A percentile compares a stretch with the other conserved stretches of the same genome.
These are phyloP conservation scores for Tetragonula carbonaria DNA, from an alignment of 2,888 invertebrate species.

Conservation along the genomic window DNA sequence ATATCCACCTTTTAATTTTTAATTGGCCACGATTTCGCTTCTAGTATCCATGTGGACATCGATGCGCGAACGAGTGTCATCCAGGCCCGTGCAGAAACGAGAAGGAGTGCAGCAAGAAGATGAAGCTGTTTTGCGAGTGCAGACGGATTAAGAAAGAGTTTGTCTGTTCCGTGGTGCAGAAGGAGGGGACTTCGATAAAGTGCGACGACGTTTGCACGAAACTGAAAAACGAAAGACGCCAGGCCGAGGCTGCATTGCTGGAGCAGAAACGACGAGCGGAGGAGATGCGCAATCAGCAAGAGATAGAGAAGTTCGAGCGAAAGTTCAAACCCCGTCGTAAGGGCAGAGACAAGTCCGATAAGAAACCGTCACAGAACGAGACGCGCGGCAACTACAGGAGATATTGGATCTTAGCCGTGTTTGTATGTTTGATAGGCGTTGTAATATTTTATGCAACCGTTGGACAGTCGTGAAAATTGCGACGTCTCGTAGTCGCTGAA, in stretches of 20 bases:
- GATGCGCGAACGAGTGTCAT: slow-evolving; percentile 91
- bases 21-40: slow-evolving; percentile 50
- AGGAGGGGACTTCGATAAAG: slow-evolving; percentile 84
- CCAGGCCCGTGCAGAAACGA: slow-evolving; percentile 88
- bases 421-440: slow-evolving; percentile 41
- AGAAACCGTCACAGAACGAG: slow-evolving; percentile 27
- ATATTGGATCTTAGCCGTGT: slow-evolving; percentile 43
- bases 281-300: slow-evolving; percentile 89
- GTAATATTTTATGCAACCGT: slow-evolving; percentile 33
- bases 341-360: slow-evolving; percentile 71
- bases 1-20: too few relatives aligned
- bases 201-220: slow-evolving; percentile 89
- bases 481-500: background rate
- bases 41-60: slow-evolving; percentile 93
- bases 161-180: slow-evolving; percentile 81
- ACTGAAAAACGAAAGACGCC: slow-evolving; percentile 85
- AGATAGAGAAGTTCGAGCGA: slow-evolving; percentile 91
- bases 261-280: slow-evolving; percentile 87
- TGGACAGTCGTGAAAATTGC: background rate
- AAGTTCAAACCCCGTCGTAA: slow-evolving; percentile 85
- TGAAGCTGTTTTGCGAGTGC: slow-evolving; percentile 92
- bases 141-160: slow-evolving; percentile 90
- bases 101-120: slow-evolving; percentile 91
- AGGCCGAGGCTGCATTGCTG: slow-evolving; percentile 85
- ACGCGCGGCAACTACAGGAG: slow-evolving; percentile 13